Evolutionary conservation across 2,797 vertebrate genomes (phyloP).

Genomic region (Natrix natrix): DNA sequence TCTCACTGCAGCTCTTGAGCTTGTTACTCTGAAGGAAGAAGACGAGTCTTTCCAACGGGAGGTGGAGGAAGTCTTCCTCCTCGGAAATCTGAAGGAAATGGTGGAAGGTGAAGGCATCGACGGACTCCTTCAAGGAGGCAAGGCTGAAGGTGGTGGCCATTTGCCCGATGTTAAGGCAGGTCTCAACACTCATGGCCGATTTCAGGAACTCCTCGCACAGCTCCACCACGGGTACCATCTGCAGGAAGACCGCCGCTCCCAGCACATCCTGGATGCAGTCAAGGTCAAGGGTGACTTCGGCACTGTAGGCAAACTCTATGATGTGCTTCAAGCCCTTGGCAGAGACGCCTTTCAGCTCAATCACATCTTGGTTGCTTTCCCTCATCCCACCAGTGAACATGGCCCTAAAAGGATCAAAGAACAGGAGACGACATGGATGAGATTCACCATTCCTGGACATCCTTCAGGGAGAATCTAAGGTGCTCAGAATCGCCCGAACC

Average conservation of each 20-base stretch:
- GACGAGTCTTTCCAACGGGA: slow-evolving; percentile 89
- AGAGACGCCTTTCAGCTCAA: slow-evolving; percentile 92
- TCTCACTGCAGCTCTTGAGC: slow-evolving; percentile 89
- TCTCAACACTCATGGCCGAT: slow-evolving; percentile 97
- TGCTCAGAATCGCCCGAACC: background rate
- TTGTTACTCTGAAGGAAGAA: slow-evolving; percentile 98
- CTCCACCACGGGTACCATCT: slow-evolving; percentile 96
- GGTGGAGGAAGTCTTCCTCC: slow-evolving; percentile 95
- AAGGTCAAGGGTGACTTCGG: slow-evolving; percentile 92
- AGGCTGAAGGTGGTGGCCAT: slow-evolving; percentile 97
- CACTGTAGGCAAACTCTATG: slow-evolving; percentile 96
- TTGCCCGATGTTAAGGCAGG: slow-evolving; percentile 94
- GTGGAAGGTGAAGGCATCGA: slow-evolving; percentile 91
- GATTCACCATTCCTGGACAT: background rate
- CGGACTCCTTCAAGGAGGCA: slow-evolving; percentile 90
- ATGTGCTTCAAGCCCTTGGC: slow-evolving; percentile 92
- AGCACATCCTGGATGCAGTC: slow-evolving; percentile 98
- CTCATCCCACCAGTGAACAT: slow-evolving; percentile 99
- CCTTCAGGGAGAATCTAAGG: background rate
- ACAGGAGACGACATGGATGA: slow-evolving; percentile 7
- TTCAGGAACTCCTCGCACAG: slow-evolving; percentile 97
- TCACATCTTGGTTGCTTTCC: slow-evolving; percentile 88
- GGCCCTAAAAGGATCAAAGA: slow-evolving; percentile 77
- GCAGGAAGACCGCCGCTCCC: slow-evolving; percentile 95
- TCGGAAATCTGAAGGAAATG: slow-evolving; percentile 95